Evolutionary conservation across 2,113 vertebrate genomes (phyloP), one percentile per base, ranked within the genome.

Genomic region (Atlantisia rogersi): DNA sequence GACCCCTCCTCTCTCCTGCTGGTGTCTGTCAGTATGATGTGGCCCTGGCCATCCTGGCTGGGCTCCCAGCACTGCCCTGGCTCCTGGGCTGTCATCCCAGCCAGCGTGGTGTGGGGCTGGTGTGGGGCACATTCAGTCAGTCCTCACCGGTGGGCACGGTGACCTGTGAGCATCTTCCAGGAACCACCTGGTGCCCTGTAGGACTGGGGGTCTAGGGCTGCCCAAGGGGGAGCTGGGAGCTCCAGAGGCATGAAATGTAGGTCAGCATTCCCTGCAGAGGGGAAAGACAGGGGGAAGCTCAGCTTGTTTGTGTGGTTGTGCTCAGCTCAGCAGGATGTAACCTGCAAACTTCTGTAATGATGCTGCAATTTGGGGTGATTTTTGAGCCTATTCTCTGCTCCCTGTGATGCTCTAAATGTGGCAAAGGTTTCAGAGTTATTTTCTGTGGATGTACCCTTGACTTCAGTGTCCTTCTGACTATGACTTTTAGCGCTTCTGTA

Each of bases 21-120:
- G 19, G 11, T 1, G 1, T 19, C 37, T 39, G 15, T 29, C 0
- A 3, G 0, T 1, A 28, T 2, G 19, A 6, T 0, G 0, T 37
- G 40, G 24, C 7, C 12, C 65, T 20, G 1, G 15, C 35, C 39
- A 19, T 46, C 25, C 0, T 5, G 40, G 29, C 50, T 1, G 1
- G 18, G 32, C 21, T 58, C 14, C 7, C 2, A 3, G 55, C 31
- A 3, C 12, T 26, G 39, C 56, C 0, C 0, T 6, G 25, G 37
- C 58, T 39, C 24, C 2, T 0, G 53, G 32, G 10, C 32, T 9
- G 10, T 42, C 29, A 11, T 1, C 7, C 39, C 26, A 12, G 1
- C 26, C 28, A 11, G 53, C 8, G 1, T 52, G 17, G 40, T 6
- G 31, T 10, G 1, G 52, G 6, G 53, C 63, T 4, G 4, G 20